Conservation (phyloP, 2,888 invertebrate genomes). For the Patella caerulea region DNA sequence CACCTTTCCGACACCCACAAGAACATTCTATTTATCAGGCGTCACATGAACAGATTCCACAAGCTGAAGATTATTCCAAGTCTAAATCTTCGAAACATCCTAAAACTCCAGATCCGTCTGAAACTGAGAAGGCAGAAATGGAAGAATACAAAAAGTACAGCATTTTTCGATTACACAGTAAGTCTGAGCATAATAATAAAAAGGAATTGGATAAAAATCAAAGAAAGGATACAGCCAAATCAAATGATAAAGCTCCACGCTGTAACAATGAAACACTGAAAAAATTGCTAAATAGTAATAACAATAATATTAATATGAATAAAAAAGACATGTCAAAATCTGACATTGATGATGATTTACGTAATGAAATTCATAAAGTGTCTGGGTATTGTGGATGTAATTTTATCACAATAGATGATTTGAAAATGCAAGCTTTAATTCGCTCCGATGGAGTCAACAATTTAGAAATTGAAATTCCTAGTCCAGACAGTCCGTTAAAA, state of each 20-base stretch:
- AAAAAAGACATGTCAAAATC: background rate
- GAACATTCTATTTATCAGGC: too few relatives aligned
- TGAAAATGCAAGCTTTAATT: conserved; percentile 55
- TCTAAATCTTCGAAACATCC: too few relatives aligned
- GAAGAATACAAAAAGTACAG: background rate
- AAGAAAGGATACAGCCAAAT: background rate
- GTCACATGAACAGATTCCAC: too few relatives aligned
- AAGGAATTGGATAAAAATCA: background rate
- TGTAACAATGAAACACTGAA: background rate
- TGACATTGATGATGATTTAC: conserved; percentile 43
- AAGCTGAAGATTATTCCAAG: too few relatives aligned
- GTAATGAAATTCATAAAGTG: conserved; percentile 42
- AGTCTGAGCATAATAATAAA: background rate
- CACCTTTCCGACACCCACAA: too few relatives aligned
- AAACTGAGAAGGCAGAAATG: background rate
- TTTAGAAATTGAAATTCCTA: conserved; percentile 56
- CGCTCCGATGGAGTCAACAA: conserved; percentile 59
- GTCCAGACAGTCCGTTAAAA: background rate
- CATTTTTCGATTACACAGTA: background rate
- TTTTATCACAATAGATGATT: conserved; percentile 57
- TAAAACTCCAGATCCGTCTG: too few relatives aligned
- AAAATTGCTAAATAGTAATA: background rate
- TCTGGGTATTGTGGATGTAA: conserved; percentile 52
- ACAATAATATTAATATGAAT: background rate
- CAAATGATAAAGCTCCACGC: background rate